Conservation (phyloP, 1,140 invertebrate genomes). For the Hirudo medicinalis region DNA sequence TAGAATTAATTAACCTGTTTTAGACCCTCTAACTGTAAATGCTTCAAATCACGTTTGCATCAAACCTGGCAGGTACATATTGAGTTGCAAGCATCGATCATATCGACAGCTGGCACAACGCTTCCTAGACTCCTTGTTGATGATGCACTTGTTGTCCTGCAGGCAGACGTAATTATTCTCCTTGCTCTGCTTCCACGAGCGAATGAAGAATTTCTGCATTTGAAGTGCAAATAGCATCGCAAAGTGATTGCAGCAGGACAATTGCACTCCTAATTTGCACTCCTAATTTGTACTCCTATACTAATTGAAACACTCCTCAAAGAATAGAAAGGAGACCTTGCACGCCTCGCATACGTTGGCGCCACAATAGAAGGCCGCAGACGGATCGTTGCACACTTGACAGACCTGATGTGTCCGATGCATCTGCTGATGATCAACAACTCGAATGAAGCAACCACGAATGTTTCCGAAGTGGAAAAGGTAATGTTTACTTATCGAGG, state of each 20-base stretch:
- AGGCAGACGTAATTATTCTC: constrained; percentile 38
- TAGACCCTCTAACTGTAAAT: no score
- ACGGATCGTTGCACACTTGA: constrained; percentile 38
- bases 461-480: no score
- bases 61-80: constrained; percentile 92
- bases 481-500: no score
- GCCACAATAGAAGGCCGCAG: constrained; percentile 41
- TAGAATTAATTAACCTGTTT: not conserved
- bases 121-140: constrained; percentile 38
- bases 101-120: constrained; percentile 93
- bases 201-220: constrained; percentile 40
- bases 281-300: no score
- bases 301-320: no score
- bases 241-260: no score
- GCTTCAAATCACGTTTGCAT: not conserved
- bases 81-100: constrained; percentile 95
- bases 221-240: not conserved
- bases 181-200: constrained; percentile 33
- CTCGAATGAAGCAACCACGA: no score
- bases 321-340: constrained; percentile 31
- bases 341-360: constrained; percentile 42
- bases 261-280: no score
- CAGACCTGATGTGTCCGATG: constrained; percentile 24
- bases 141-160: constrained; percentile 33
- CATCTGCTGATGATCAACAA: no score